phyloP scores from a whole-genome alignment of 2,113 vertebrate genomes.

The Agapornis roseicollis region DNA sequence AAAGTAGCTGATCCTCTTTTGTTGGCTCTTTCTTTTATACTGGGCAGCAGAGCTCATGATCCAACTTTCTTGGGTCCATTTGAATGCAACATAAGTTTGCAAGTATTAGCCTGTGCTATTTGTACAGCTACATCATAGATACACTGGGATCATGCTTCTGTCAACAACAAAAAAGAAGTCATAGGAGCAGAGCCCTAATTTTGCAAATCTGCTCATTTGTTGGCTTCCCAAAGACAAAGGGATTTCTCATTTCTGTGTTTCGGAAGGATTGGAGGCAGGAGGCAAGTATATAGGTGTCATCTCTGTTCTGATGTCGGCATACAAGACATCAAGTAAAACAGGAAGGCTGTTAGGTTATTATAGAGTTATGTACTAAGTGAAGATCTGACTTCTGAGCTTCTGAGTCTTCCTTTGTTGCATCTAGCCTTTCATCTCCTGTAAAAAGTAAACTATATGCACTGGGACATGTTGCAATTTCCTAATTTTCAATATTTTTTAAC shows the following conservation, averaged over 20 bases:
- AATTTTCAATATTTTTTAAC: not conserved
- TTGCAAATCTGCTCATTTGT: not conserved
- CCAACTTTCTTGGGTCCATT: rapidly evolving
- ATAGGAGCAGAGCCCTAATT: not conserved
- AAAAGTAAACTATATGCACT: not conserved
- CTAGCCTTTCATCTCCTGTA: not conserved
- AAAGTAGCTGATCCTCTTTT: not conserved
- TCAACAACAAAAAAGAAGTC: not conserved
- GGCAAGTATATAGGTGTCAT: not conserved
- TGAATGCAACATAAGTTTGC: not conserved
- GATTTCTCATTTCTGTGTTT: not conserved
- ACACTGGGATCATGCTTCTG: not conserved
- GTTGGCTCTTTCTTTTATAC: not conserved
- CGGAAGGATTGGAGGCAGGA: not conserved
- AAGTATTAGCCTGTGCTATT: not conserved
- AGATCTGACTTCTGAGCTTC: not conserved
- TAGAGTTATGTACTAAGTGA: not conserved
- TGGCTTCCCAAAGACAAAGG: not conserved
- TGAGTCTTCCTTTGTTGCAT: not conserved
- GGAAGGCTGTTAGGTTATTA: not conserved
- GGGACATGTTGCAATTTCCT: not conserved
- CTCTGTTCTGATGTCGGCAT: rapidly evolving
- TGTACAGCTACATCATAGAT: not conserved
- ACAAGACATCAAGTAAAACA: not conserved
- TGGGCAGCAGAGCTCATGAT: not conserved